Evolutionary conservation across 2,797 vertebrate genomes (phyloP).

Genomic region (Sebastes hopkinsi): DNA sequence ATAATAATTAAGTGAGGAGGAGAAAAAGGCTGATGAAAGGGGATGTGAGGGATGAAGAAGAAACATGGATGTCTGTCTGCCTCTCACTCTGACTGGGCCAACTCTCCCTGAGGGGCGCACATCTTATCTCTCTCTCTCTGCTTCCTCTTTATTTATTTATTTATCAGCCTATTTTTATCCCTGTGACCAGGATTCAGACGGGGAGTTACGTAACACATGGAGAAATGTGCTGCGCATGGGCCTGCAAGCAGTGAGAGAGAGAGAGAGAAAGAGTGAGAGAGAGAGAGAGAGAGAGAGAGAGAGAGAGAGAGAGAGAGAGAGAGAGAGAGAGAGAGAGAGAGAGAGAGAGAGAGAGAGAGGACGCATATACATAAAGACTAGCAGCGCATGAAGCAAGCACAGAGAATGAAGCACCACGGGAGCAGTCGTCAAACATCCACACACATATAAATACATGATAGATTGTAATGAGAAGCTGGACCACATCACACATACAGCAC

Average conservation of each 20-base stretch:
- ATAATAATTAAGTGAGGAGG: slow-evolving; percentile 35
- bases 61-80: slow-evolving; percentile 46
- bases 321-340: neutral
- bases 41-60: slow-evolving; percentile 33
- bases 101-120: slow-evolving; percentile 62
- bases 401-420: slow-evolving; percentile 13
- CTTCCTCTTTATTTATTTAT: slow-evolving; percentile 80
- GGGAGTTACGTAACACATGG: slow-evolving; percentile 69
- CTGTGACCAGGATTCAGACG: slow-evolving; percentile 68
- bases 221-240: slow-evolving; percentile 56
- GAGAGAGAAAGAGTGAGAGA: neutral
- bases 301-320: neutral
- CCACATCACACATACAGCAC: slow-evolving; percentile 14
- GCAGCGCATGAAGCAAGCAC: slow-evolving; percentile 6
- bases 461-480: slow-evolving; percentile 34
- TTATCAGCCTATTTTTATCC: slow-evolving; percentile 81
- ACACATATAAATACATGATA: neutral
- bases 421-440: neutral
- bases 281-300: neutral
- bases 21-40: slow-evolving; percentile 23
- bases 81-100: slow-evolving; percentile 63
- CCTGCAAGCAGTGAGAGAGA: slow-evolving; percentile 3
- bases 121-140: slow-evolving; percentile 58
- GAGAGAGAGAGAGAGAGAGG: neutral
- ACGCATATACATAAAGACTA: slow-evolving; percentile 1